These are phyloP conservation scores for Hypolimnas misippus DNA, from an alignment of 2,888 invertebrate species.

Conservation along the genomic window DNA sequence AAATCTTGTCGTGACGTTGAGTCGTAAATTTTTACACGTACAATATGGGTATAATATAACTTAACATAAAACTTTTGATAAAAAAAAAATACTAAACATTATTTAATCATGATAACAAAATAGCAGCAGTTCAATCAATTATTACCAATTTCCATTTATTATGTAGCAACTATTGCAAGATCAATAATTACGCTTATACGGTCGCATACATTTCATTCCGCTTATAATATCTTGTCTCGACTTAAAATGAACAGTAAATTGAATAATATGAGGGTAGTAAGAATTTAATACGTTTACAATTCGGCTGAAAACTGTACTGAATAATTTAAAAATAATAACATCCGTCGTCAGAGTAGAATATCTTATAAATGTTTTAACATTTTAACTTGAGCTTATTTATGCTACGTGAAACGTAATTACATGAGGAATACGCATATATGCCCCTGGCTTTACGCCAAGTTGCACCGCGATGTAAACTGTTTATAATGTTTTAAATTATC, in stretches of 20 bases:
- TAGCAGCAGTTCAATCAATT: no score
- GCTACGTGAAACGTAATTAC: slow-evolving; percentile 59
- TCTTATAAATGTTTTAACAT: slow-evolving; percentile 46
- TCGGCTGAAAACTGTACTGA: slow-evolving; percentile 12
- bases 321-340: slow-evolving; percentile 24
- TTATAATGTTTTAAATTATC: slow-evolving; percentile 44
- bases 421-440: slow-evolving; percentile 57
- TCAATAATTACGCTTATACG: slow-evolving; percentile 5
- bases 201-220: slow-evolving; percentile 23
- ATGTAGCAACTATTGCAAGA: not conserved
- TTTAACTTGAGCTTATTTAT: slow-evolving; percentile 54
- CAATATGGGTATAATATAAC: no score
- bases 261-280: slow-evolving; percentile 21
- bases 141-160: not conserved
- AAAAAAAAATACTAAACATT: no score
- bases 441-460: slow-evolving; percentile 57
- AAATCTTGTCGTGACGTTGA: no score
- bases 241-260: slow-evolving; percentile 18
- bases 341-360: slow-evolving; percentile 12
- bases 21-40: no score
- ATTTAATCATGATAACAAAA: no score
- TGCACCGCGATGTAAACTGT: slow-evolving; percentile 41
- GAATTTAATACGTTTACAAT: slow-evolving; percentile 22
- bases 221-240: slow-evolving; percentile 15
- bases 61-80: no score